Evolutionary conservation across 64 coral and sea anemone species (phyloP).

Genomic region (Anthopleura sola): DNA sequence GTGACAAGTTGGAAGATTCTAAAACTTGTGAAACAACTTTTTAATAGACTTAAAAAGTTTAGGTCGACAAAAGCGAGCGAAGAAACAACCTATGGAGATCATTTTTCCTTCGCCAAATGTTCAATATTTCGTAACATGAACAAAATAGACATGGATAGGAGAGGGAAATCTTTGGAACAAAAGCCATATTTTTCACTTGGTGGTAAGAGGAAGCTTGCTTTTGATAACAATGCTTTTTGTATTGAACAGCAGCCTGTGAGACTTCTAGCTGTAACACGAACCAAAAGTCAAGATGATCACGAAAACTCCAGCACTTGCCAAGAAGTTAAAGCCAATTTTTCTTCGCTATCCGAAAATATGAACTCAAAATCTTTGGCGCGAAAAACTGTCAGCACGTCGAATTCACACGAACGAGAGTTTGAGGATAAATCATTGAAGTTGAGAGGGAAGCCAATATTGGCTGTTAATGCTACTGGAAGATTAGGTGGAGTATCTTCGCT

Average conservation of each 20-base stretch:
- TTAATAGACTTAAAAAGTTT: constrained; percentile 9
- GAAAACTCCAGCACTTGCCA: neutral
- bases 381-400: too few species aligned
- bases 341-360: neutral
- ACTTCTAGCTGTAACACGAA: neutral
- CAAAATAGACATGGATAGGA: neutral
- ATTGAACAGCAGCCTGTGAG: neutral
- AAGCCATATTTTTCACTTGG: neutral
- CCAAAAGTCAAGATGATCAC: neutral
- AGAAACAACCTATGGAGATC: neutral
- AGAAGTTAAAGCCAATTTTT: neutral
- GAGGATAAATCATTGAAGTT: neutral
- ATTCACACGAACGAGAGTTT: too few species aligned
- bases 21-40: constrained; percentile 48
- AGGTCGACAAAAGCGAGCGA: neutral
- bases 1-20: constrained; percentile 46
- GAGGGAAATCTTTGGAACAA: neutral
- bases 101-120: neutral
- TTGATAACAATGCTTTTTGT: neutral
- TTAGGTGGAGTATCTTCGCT: neutral
- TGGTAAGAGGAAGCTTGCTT: neutral
- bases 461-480: neutral
- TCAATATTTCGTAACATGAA: neutral
- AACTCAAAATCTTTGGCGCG: too few species aligned
- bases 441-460: neutral